These are phyloP conservation scores for Condylostylus longicornis DNA, from an alignment of 1,140 invertebrate genomes.

Conservation along the genomic window DNA sequence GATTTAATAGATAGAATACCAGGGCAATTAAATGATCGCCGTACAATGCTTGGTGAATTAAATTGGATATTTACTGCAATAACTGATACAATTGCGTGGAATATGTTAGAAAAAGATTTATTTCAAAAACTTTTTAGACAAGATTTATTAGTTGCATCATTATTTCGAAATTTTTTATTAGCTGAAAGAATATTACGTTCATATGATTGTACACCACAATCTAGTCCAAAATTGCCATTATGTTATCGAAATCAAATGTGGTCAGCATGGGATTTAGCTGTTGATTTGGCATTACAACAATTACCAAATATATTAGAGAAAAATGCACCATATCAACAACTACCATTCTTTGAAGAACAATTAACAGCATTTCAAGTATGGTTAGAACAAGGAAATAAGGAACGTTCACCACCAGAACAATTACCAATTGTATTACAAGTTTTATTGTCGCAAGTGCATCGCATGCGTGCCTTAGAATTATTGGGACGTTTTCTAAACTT, in stretches of 20 bases:
- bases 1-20: conserved; percentile 91
- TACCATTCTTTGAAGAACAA: conserved; percentile 95
- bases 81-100: conserved; percentile 99
- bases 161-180: conserved; percentile 94
- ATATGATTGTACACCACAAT: conserved; percentile 91
- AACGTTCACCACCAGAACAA: conserved; percentile 78
- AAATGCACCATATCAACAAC: conserved; percentile 52
- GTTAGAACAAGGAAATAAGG: conserved; percentile 65
- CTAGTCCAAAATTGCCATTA: conserved; percentile 75
- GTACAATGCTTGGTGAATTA: conserved; percentile 94
- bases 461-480: conserved; percentile 83
- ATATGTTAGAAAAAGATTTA: conserved; percentile 75
- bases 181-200: conserved; percentile 92
- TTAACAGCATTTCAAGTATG: conserved; percentile 97
- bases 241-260: conserved; percentile 84
- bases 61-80: conserved; percentile 99
- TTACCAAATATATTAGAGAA: conserved; percentile 58
- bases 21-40: conserved; percentile 82
- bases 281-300: conserved; percentile 85
- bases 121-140: conserved; percentile 96
- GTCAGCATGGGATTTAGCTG: conserved; percentile 93
- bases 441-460: conserved; percentile 89
- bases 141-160: conserved; percentile 92
- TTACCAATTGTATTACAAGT: conserved; percentile 97
- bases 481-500: conserved; percentile 91